Percentiles rank a stretch among this genome's conserved stretches.
Conservation (phyloP, 1,140 invertebrate genomes). For the Campoletis sonorensis region DNA sequence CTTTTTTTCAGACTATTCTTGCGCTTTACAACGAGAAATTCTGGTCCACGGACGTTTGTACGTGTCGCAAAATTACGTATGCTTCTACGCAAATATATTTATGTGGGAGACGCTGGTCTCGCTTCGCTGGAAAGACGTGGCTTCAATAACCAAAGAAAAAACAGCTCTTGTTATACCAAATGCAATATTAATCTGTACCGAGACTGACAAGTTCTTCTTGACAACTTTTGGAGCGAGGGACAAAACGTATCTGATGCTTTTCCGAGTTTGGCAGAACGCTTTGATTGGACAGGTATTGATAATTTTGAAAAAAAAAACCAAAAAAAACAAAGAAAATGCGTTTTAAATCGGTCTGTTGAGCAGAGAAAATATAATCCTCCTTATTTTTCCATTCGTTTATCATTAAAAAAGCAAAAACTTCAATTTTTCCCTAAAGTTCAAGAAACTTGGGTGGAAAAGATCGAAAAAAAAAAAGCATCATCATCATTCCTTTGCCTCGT, state of each 20-base stretch:
- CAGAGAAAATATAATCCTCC: no score
- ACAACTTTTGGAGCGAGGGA: constrained; percentile 94
- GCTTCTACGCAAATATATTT: constrained; percentile 97
- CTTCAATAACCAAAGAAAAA: constrained; percentile 94
- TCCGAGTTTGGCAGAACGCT: constrained; percentile 96
- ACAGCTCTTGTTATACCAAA: constrained; percentile 96
- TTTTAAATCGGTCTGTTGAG: no score
- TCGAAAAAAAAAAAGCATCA: no score
- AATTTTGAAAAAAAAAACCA: background rate
- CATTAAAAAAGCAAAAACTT: no score
- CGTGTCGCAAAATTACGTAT: constrained; percentile 94
- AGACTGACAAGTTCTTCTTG: constrained; percentile 93
- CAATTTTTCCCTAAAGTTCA: no score
- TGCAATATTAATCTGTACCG: constrained; percentile 91
- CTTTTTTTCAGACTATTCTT: constrained; percentile 93
- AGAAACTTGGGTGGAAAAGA: no score
- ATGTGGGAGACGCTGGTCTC: constrained; percentile 92
- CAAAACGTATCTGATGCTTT: constrained; percentile 96
- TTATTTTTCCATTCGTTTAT: no score
- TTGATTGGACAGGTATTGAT: constrained; percentile 88
- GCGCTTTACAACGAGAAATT: constrained; percentile 96
- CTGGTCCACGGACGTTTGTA: constrained; percentile 94
- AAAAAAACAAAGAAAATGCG: background rate
- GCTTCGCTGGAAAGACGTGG: constrained; percentile 92
- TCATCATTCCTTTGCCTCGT: background rate